Conservation (phyloP, 2,797 vertebrate genomes). For the Mallotus villosus region DNA sequence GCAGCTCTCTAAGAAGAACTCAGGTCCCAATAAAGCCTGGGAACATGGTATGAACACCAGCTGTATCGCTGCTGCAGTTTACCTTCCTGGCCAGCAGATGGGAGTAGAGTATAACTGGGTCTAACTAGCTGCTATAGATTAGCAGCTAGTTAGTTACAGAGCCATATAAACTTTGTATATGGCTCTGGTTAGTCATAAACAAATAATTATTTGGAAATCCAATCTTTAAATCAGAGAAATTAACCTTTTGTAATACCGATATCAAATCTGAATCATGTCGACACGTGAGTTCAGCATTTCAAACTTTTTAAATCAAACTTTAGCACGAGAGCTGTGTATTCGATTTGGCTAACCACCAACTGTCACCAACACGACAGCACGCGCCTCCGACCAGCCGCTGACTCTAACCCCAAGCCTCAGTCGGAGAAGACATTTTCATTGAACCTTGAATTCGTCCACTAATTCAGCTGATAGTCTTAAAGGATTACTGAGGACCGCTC, state of each 20-base stretch:
- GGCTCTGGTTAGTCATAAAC: no score
- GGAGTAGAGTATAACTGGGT: conserved; percentile 36
- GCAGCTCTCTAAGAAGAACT: background rate
- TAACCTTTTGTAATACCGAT: no score
- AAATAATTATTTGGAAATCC: background rate
- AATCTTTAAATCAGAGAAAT: no score
- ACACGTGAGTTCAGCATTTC: no score
- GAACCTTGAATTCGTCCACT: conserved; percentile 69
- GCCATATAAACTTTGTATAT: no score
- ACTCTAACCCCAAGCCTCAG: conserved; percentile 12
- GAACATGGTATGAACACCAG: background rate
- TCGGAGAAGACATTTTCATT: conserved; percentile 57
- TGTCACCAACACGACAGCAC: no score
- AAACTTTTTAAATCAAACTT: no score
- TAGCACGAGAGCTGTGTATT: no score
- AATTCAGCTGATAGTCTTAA: conserved; percentile 79
- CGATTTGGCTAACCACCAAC: no score
- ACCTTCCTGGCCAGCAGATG: conserved; percentile 42
- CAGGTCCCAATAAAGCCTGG: background rate
- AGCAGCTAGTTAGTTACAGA: no score
- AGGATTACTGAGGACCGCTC: conserved; percentile 67
- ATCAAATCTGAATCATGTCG: no score
- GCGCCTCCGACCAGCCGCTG: no score
- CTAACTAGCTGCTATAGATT: background rate
- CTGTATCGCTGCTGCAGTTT: conserved; percentile 11